Conservation (phyloP, 2,888 invertebrate genomes). For the Philopedon plagiatum region DNA sequence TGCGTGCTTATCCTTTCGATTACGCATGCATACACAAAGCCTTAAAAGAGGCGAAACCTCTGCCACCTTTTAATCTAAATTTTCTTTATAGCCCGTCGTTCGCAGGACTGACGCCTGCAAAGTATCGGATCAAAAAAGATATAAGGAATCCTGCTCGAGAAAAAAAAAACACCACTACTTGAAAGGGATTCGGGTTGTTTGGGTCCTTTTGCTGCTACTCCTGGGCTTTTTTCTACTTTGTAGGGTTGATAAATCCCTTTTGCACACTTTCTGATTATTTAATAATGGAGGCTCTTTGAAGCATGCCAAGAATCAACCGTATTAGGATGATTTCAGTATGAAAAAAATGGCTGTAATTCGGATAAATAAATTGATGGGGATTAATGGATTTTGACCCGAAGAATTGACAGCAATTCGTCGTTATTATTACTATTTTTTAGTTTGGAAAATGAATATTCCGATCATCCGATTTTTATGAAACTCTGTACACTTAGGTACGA, state of each 20-base stretch:
- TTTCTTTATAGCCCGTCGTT: constrained; percentile 18
- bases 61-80: constrained; percentile 10
- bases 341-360: no score
- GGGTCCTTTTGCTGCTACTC: background rate
- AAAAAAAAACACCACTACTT: constrained; percentile 23
- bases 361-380: no score
- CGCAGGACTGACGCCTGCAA: constrained; percentile 12
- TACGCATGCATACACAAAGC: constrained; percentile 2
- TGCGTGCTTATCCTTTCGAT: background rate
- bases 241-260: background rate
- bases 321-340: no score
- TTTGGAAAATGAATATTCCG: no score
- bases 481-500: no score
- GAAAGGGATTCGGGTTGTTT: constrained; percentile 28
- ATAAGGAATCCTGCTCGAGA: constrained; percentile 13
- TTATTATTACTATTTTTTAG: no score
- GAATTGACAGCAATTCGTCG: no score
- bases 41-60: background rate
- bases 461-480: no score
- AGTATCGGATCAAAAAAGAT: constrained; percentile 19
- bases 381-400: no score
- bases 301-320: no score
- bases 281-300: no score
- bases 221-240: constrained; percentile 11
- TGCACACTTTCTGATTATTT: background rate